phyloP scores from a whole-genome alignment of 30 jellyfish, hydroid and myxozoan genomes.

The Hydractinia echinata region DNA sequence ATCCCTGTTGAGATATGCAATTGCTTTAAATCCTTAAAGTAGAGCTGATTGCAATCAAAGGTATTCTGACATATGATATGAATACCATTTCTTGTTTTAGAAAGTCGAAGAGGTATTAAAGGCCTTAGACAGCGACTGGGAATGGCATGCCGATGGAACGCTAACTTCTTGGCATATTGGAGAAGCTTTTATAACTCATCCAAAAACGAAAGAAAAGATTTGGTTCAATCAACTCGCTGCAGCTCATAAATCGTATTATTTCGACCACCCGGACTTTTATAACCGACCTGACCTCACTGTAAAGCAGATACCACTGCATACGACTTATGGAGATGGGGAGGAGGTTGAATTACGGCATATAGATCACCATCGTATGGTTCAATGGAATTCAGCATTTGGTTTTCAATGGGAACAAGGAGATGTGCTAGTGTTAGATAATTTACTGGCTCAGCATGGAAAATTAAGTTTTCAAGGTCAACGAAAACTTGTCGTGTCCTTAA shows the following conservation, averaged over 20 bases:
- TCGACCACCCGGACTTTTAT: constrained; percentile 56
- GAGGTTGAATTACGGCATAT: constrained; percentile 66
- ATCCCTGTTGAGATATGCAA: no score
- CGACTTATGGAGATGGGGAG: constrained; percentile 86
- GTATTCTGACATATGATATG: no score
- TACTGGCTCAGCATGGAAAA: constrained; percentile 73
- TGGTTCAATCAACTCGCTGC: constrained; percentile 88
- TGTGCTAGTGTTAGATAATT: constrained; percentile 58
- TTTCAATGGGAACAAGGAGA: constrained; percentile 73
- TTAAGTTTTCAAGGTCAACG: constrained; percentile 64
- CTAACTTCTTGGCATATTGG: constrained; percentile 1
- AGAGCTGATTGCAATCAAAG: no score
- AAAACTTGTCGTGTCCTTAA: constrained; percentile 45
- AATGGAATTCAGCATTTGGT: constrained; percentile 72
- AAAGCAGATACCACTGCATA: constrained; percentile 55
- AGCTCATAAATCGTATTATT: constrained; percentile 55
- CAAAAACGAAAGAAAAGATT: constrained; percentile 51
- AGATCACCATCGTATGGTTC: constrained; percentile 66
- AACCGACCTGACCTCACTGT: constrained; percentile 36
- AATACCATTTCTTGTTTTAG: neutral
- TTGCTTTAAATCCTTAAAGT: no score
- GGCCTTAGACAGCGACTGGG: neutral
- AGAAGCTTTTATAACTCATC: constrained; percentile 53
- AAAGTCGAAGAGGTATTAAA: constrained; percentile 1
- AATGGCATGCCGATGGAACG: constrained; percentile 8